Percentiles rank a stretch among this genome's conserved stretches.
Conservation (phyloP, 2,888 invertebrate species). For the Andrena praecox region DNA sequence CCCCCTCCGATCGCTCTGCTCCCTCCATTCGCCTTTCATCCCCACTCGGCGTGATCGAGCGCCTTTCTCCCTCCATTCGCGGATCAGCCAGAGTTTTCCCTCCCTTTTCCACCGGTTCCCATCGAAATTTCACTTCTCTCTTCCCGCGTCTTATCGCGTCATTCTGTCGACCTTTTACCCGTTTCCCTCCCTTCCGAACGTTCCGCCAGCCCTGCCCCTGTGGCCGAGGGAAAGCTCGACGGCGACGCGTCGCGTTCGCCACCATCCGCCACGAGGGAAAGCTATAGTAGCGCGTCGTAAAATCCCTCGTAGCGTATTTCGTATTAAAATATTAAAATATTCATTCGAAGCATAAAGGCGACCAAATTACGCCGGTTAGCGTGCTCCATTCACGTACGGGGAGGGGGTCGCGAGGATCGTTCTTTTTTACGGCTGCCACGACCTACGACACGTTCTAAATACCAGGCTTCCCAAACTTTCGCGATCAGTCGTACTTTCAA, state of each 20-base stretch:
- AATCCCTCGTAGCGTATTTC: slow-evolving; percentile 81
- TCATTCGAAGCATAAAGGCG: slow-evolving; percentile 82
- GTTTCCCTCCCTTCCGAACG: slow-evolving; percentile 35
- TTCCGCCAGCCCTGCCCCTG: slow-evolving; percentile 41
- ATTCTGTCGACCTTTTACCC: slow-evolving; percentile 14
- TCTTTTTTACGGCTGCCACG: slow-evolving; percentile 76
- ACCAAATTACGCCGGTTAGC: slow-evolving; percentile 82
- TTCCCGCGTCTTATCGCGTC: slow-evolving; percentile 19
- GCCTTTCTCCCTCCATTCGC: slow-evolving; percentile 26
- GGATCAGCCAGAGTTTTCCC: not conserved
- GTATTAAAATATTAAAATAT: slow-evolving; percentile 85
- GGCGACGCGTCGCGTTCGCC: slow-evolving; percentile 15
- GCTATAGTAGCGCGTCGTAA: slow-evolving; percentile 73
- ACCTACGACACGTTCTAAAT: slow-evolving; percentile 82
- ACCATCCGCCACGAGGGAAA: slow-evolving; percentile 77
- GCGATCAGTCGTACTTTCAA: not conserved
- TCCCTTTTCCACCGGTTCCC: slow-evolving; percentile 18
- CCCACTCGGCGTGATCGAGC: not conserved
- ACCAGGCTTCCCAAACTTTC: slow-evolving; percentile 71
- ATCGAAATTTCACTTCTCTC: slow-evolving; percentile 9
- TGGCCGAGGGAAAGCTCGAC: slow-evolving; percentile 7
- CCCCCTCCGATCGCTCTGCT: not conserved
- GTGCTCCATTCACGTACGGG: slow-evolving; percentile 78
- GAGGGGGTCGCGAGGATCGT: slow-evolving; percentile 40
- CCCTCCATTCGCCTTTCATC: not conserved